These are phyloP conservation scores for Ophiothrix spiculata DNA, from an alignment of 35 echinoderm and acorn worm species.

Conservation along the genomic window DNA sequence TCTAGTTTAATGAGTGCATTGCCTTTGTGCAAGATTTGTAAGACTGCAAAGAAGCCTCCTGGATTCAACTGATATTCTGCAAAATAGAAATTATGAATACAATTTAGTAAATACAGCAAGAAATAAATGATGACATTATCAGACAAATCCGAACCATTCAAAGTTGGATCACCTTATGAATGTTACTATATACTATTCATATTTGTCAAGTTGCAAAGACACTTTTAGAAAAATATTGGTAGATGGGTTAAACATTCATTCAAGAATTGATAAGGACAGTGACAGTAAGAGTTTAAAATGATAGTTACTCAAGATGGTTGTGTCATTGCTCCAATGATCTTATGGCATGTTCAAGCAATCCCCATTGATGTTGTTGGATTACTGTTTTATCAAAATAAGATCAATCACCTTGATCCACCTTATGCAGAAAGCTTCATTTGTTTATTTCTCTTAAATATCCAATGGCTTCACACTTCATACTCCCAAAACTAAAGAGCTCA, in stretches of 20 bases:
- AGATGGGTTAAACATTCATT: too few species aligned
- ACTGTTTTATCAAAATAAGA: too few species aligned
- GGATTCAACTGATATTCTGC: slow-evolving; percentile 79
- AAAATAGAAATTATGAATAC: neutral
- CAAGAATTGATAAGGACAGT: too few species aligned
- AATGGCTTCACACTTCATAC: neutral
- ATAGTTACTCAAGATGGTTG: too few species aligned
- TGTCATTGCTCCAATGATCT: too few species aligned
- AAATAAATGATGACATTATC: too few species aligned
- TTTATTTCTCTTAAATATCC: neutral
- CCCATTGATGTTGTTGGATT: too few species aligned
- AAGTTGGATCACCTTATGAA: neutral
- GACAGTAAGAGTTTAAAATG: too few species aligned
- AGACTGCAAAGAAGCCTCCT: slow-evolving; percentile 62
- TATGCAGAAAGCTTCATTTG: neutral
- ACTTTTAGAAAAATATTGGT: neutral
- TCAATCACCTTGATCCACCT: too few species aligned
- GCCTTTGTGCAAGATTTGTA: slow-evolving; percentile 64
- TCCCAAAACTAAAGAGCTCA: neutral
- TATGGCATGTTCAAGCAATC: too few species aligned
- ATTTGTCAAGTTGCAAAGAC: neutral
- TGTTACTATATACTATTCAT: neutral
- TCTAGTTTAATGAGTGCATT: slow-evolving; percentile 75
- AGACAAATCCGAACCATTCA: too few species aligned
- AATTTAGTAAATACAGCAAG: neutral